Evolutionary conservation across 2,888 invertebrate genomes (phyloP).

Genomic region (Notocelia uddmanniana): DNA sequence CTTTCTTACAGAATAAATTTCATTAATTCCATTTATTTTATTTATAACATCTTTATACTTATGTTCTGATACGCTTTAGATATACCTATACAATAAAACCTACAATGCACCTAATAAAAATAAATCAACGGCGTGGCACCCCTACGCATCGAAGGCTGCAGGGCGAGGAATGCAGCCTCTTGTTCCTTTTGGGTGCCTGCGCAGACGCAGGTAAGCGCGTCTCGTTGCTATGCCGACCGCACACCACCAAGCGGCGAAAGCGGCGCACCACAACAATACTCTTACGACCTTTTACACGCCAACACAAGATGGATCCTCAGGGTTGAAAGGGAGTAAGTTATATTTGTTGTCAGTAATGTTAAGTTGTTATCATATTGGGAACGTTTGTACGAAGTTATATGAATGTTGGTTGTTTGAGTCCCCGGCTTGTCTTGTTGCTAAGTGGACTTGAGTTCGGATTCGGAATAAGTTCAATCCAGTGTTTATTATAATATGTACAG

Average conservation of each 20-base stretch:
- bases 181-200: constrained; percentile 85
- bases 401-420: constrained; percentile 17
- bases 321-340: neutral
- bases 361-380: neutral
- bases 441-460: constrained; percentile 30
- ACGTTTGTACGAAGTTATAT: constrained; percentile 7
- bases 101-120: constrained; percentile 10
- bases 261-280: neutral
- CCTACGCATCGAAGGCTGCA: constrained; percentile 62
- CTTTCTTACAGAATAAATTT: too few species aligned
- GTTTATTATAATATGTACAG: constrained; percentile 2
- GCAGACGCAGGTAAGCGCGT: constrained; percentile 82
- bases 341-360: neutral
- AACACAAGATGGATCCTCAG: neutral
- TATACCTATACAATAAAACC: constrained; percentile 16
- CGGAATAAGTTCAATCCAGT: constrained; percentile 27
- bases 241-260: neutral
- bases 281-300: neutral
- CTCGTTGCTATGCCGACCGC: constrained; percentile 14
- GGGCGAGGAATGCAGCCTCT: constrained; percentile 81
- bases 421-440: constrained; percentile 33
- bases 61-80: neutral
- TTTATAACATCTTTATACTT: neutral
- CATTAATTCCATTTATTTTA: too few species aligned
- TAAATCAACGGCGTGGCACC: constrained; percentile 53